Conservation (phyloP, 2,797 vertebrate species). For the Tauraco hartlaubi region DNA sequence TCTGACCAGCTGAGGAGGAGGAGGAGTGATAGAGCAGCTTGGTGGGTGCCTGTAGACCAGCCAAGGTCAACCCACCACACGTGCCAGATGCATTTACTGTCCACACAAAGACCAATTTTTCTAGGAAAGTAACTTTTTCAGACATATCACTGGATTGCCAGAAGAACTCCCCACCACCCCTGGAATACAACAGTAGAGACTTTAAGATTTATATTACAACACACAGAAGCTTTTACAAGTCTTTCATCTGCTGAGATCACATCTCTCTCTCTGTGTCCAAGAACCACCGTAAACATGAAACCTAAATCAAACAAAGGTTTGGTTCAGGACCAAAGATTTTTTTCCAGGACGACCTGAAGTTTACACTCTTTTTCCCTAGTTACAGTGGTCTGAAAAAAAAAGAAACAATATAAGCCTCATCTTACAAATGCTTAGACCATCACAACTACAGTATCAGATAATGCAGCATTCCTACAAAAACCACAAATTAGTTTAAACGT, state of each 20-base stretch:
- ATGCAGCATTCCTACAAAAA: not conserved
- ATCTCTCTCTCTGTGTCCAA: not conserved
- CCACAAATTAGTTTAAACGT: slow-evolving; percentile 20
- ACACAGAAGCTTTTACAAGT: not conserved
- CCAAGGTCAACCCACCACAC: not conserved
- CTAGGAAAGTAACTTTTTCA: not conserved
- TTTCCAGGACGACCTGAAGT: not conserved
- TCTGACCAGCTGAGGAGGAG: not conserved
- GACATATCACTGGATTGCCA: not conserved
- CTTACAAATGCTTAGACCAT: not conserved
- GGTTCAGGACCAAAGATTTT: not conserved
- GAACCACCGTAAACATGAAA: not conserved
- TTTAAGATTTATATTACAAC: not conserved
- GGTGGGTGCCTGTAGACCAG: not conserved
- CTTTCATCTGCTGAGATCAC: not conserved
- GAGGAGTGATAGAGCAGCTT: not conserved
- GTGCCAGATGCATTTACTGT: not conserved
- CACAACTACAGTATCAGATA: not conserved
- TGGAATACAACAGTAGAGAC: not conserved
- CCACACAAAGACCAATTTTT: not conserved
- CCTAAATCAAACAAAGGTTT: not conserved
- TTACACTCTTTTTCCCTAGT: not conserved
- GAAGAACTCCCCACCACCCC: not conserved
- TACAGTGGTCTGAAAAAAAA: not conserved
- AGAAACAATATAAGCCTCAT: not conserved